Percentiles rank a stretch among this genome's conserved stretches.
Conservation (phyloP, 2,797 vertebrate species). For the Parauchenoglanis punctatus region DNA sequence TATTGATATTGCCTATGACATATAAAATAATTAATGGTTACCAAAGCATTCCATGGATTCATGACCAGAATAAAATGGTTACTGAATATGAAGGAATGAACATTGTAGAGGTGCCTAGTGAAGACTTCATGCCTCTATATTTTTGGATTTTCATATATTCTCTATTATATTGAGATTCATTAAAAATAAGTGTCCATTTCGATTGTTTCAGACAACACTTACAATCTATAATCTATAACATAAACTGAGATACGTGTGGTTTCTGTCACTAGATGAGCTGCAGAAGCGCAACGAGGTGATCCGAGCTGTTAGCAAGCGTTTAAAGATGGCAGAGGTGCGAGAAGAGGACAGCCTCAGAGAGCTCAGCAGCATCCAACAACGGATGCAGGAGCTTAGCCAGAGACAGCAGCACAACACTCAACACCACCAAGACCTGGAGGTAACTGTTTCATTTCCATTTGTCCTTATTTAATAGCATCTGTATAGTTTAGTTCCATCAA, state of each 20-base stretch:
- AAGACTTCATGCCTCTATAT: neutral
- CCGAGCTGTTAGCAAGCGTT: constrained; percentile 75
- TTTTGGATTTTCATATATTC: neutral
- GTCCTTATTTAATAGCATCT: neutral
- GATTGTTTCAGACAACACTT: neutral
- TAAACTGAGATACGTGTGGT: neutral
- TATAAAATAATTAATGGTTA: neutral
- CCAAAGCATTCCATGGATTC: neutral
- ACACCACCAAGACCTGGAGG: constrained; percentile 81
- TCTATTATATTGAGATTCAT: neutral
- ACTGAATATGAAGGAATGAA: neutral
- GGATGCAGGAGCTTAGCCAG: constrained; percentile 75
- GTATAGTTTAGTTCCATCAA: neutral
- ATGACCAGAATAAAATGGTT: neutral
- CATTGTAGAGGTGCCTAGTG: neutral
- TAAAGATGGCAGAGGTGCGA: constrained; percentile 74
- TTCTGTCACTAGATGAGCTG: constrained; percentile 77
- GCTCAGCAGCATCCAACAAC: constrained; percentile 73
- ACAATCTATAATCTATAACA: neutral
- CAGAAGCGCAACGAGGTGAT: constrained; percentile 83
- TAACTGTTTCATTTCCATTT: constrained; percentile 39
- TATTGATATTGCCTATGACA: neutral
- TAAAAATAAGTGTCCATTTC: neutral
- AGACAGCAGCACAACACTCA: constrained; percentile 70
- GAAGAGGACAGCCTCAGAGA: constrained; percentile 71